Evolutionary conservation across 37 sponge, comb jelly and placozoan species (phyloP), one percentile per base, ranked within the genome.

Genomic region (Halisarca cf. caerulea): DNA sequence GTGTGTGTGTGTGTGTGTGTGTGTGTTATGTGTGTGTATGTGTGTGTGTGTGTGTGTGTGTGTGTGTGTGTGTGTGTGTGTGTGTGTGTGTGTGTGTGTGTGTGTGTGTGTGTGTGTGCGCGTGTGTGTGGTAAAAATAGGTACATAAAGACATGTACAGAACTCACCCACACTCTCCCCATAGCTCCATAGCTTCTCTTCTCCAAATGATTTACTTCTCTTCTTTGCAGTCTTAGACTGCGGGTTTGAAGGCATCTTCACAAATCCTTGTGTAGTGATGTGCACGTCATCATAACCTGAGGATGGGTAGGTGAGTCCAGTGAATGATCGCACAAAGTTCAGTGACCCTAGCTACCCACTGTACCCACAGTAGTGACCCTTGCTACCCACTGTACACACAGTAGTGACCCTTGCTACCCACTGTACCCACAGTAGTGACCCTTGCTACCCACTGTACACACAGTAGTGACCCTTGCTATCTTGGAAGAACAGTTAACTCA

Each of bases 141-240:
- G 11, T 47, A 47, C 6, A 47, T 14, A 14, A 6, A 14, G 51
- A 47, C 51, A 47, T 47, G 51, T 47, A 47, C 6, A 47, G 9
- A 47, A 47, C 80, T 60, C 42, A 81, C 82, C 82, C 1, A 81
- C 82, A 37, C 15, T 33, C 25, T 60, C 64, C 8, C 82, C 82
- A 2, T 60, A 81, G 0, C 24, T 59, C 82, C 82, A 81, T 0
- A 81, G 64, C 42, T 59, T 34, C 44, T 81, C 64, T n/a, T 74
- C 77, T 3, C 77, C 77, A 44, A 43, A 74, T 15, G 42, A 4
- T 25, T 23, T 32, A n/a, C 25, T 40, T 40, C 77, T 74, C 69
- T 8, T 32, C 69, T 30, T 28, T 32, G 4, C 15, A 30, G 18
- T 38, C 27, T 81, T 38, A 1, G 42, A 36, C 20, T 62, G 37